Base-by-base conservation (phyloP, 92 coral and sea anemone genomes). In the Galaxea fascicularis region DNA sequence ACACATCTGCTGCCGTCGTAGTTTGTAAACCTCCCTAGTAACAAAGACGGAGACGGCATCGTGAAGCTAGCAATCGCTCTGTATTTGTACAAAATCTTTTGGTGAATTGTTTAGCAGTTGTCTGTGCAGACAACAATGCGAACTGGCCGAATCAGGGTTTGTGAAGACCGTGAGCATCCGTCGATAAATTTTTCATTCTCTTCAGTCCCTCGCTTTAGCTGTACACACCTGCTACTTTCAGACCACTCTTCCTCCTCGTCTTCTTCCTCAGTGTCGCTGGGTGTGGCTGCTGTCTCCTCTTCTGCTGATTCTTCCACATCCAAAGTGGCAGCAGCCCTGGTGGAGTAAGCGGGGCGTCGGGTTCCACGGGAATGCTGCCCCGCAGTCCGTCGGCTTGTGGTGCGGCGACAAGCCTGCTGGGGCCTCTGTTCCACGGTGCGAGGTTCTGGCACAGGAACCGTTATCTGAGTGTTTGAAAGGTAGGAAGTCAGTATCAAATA, bases 201-300 rank as follows among this genome's bases (percentile, higher is more conserved):
- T 4, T 10, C 13, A 10, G 10, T 10, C 28, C 65, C 0, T 7
- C 25, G 16, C 18, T 25, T 20, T 2, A 15, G 25, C 53, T 73
- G 54, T 6, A 46, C 78, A 29, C 79, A 93, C 96, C 96, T 93
- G 89, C 96, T 93, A 66, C 98, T 94, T 47, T 93, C 98, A 52
- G 94, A 86, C 99, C 99, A 96, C 58, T 93, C 95, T 51, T 94
- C 93, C 47, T 96, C 98, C n/a, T 94, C 93, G 46, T 96, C 98
- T 27, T 94, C 98, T n/a, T 96, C 98, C 29, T 94, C 99, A 73
- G 98, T 96, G 62, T 96, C 98, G 60, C 96, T 94, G 12, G 99
- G 95, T 24, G 97, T 92, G 49, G 80, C 90, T 73, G 87, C 88
- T 9, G 87, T 86, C 75, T 96, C 99, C 41, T 96, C 98, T 18